Evolutionary conservation across 2,797 vertebrate genomes (phyloP).

Genomic region (Onychomys arenicola): DNA sequence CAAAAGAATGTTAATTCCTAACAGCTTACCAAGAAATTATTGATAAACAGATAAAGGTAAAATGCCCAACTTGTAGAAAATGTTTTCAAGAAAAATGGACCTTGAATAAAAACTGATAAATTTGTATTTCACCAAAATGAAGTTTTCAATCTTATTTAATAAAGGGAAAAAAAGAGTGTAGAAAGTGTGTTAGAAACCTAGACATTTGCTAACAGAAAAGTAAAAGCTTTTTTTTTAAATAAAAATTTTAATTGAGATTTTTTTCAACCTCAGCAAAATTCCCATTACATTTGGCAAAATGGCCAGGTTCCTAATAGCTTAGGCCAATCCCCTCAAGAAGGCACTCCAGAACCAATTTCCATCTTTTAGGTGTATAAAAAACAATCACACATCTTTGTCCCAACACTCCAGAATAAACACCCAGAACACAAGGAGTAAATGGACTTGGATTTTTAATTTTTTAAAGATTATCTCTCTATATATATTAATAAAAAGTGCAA

Average conservation of each 20-base stretch:
- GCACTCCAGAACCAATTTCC: constrained; percentile 64
- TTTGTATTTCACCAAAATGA: constrained; percentile 46
- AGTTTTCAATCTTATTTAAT: constrained; percentile 46
- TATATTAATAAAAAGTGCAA: constrained; percentile 86
- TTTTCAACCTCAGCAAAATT: constrained; percentile 75
- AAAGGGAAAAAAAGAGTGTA: neutral
- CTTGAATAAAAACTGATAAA: constrained; percentile 27
- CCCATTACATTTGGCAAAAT: constrained; percentile 79
- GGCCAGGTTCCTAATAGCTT: constrained; percentile 73
- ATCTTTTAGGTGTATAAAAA: constrained; percentile 42
- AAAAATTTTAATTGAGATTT: neutral
- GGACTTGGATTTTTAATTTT: constrained; percentile 84
- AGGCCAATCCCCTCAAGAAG: constrained; percentile 69
- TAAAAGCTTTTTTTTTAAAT: neutral
- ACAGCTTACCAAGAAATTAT: constrained; percentile 16
- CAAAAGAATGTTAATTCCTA: constrained; percentile 2
- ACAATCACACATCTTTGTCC: constrained; percentile 61
- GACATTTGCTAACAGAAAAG: constrained; percentile 53
- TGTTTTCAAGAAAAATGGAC: constrained; percentile 29
- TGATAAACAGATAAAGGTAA: constrained; percentile 12
- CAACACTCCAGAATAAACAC: constrained; percentile 76
- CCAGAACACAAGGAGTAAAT: constrained; percentile 81
- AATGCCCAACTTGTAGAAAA: constrained; percentile 36
- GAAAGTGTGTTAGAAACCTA: neutral
- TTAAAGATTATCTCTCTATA: constrained; percentile 82